Percentiles rank a stretch among this genome's conserved stretches.
These are phyloP conservation scores for Thalassoma bifasciatum DNA, from an alignment of 2,113 vertebrate species.

Conservation along the genomic window DNA sequence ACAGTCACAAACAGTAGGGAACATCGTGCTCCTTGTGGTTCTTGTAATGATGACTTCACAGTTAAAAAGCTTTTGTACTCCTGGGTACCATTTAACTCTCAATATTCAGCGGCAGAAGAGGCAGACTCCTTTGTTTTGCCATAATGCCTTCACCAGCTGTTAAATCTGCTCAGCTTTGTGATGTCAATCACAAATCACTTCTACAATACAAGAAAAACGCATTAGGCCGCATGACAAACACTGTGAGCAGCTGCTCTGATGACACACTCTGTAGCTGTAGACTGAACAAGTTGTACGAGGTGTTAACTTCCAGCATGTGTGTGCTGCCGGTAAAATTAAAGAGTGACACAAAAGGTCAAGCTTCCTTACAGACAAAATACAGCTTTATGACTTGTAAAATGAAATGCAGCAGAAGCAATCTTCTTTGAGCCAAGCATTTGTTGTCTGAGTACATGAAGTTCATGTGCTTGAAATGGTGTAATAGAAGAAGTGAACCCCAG, in stretches of 20 bases:
- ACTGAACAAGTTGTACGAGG: not conserved
- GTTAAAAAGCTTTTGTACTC: not conserved
- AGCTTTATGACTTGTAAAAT: not conserved
- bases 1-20: not conserved
- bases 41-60: conserved; percentile 1
- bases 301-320: conserved; percentile 12
- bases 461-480: conserved; percentile 9
- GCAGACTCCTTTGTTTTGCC: conserved; percentile 8
- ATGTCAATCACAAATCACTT: conserved; percentile 25
- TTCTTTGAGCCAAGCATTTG: not conserved
- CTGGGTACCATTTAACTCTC: conserved; percentile 9
- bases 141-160: conserved; percentile 30
- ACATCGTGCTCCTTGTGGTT: conserved; percentile 15
- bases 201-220: conserved; percentile 13
- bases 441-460: conserved; percentile 18
- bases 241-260: conserved; percentile 31
- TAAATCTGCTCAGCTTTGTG: conserved; percentile 18
- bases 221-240: conserved; percentile 18
- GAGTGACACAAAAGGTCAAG: not conserved
- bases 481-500: not conserved
- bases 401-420: not conserved
- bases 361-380: not conserved
- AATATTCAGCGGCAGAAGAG: not conserved
- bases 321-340: conserved; percentile 17
- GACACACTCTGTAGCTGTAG: conserved; percentile 14